Conservation (phyloP, 2,113 vertebrate species). For the Otis tarda region DNA sequence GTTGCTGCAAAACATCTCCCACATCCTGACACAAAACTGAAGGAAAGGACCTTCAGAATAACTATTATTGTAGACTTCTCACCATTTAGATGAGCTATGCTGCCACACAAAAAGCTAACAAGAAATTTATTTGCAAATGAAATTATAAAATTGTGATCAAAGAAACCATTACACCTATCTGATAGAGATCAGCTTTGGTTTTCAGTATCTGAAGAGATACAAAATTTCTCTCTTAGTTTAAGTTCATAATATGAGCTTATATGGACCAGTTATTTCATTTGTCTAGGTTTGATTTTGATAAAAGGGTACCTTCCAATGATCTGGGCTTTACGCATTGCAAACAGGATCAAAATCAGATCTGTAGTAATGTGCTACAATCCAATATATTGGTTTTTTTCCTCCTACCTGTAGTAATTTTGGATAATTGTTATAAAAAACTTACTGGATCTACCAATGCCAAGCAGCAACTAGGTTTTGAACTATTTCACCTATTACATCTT, state of each 20-base stretch:
- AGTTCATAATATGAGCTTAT: neutral
- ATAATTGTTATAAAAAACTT: neutral
- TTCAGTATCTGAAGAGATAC: neutral
- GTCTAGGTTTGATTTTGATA: neutral
- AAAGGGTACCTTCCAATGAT: neutral
- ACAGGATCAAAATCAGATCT: neutral
- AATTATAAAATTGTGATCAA: neutral
- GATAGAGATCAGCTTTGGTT: neutral
- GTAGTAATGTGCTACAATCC: neutral
- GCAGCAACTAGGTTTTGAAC: neutral
- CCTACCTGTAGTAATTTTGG: neutral
- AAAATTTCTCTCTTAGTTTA: neutral
- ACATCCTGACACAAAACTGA: neutral
- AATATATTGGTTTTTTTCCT: fast-evolving
- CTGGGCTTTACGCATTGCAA: neutral
- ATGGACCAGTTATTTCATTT: neutral
- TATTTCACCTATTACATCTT: neutral
- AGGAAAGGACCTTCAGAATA: neutral
- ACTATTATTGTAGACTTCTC: neutral
- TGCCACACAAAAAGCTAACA: neutral
- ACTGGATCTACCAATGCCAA: neutral
- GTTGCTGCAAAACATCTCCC: neutral
- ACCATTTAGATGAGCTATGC: neutral
- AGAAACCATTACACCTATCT: neutral
- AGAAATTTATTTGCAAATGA: neutral